Evolutionary conservation across 2,797 vertebrate genomes (phyloP), one percentile per base, ranked within the genome.

Genomic region (Balearica regulorum): DNA sequence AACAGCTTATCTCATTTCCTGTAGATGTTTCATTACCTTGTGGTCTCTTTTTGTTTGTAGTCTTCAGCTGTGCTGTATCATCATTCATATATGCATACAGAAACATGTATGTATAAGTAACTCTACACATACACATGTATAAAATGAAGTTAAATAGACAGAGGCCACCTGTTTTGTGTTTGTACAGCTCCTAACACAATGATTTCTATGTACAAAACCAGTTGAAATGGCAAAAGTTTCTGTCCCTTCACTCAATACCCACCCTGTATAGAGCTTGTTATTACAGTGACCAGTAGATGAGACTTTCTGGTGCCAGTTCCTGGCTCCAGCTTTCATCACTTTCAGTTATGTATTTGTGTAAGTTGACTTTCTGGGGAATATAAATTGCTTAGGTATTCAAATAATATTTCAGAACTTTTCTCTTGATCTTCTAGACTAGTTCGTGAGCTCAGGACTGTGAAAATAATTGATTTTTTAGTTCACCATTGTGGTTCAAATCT

Each of bases 111-210:
- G 1, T 46, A 1, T 35, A 77, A 69, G 11, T 49, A 57, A 22
- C 6, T 83, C 13, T 11, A n/a, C 0, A 4, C 6, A 14, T 10
- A 35, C 1, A 10, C 5, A 10, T 16, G 15, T 9, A 29, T 35
- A 43, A 90, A 92, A 70, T 37, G 6, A 35, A 75, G 9, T 35
- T 95, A 19, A 49, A 51, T 33, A 58, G 24, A 20, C 5, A 53
- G 16, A 60, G 2, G 48, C 7, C 4, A 58, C 20, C 5, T 66
- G 19, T 13, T 68, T 41, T 49, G 6, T 9, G 31, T 65, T 53
- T 72, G 12, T 57, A 33, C 10, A 46, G 9, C 46, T 82, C 35
- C 31, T 51, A 53, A 61, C 37, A 33, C 6, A 28, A 55, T 29
- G 25, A 39, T 21, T 1, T 61, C 31, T 61, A 11, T 35, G 10